phyloP scores from a whole-genome alignment of 2,113 vertebrate species.

The Eublepharis macularius region DNA sequence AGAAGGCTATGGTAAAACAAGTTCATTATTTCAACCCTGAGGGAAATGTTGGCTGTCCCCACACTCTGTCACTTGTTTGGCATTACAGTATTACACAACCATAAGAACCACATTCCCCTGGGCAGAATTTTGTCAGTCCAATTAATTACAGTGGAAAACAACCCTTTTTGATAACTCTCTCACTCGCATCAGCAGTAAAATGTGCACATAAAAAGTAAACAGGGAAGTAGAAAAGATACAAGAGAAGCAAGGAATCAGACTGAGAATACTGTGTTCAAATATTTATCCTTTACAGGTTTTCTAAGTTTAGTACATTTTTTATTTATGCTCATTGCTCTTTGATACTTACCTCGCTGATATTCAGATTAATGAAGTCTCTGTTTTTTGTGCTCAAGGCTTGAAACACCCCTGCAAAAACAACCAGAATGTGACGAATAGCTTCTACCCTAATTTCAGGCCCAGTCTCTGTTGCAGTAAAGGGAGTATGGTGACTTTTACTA shows the following conservation, averaged over 20 bases:
- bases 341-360: constrained; percentile 72
- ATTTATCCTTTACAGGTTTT: neutral
- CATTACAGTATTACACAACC: neutral
- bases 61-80: neutral
- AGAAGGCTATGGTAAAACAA: neutral
- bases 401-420: constrained; percentile 73
- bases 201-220: neutral
- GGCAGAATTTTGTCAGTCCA: neutral
- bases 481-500: neutral
- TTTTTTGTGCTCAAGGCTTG: constrained; percentile 61
- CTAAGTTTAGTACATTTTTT: neutral
- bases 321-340: constrained; percentile 19
- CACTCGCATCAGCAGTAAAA: neutral
- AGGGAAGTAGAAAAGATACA: constrained; percentile 2
- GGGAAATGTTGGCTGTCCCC: neutral
- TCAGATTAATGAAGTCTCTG: constrained; percentile 72
- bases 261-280: neutral
- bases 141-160: neutral
- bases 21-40: neutral
- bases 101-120: neutral
- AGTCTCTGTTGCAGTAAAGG: neutral
- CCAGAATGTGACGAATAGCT: neutral
- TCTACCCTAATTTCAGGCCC: neutral
- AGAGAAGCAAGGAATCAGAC: constrained; percentile 8
- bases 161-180: neutral